Evolutionary conservation across 2,797 vertebrate genomes (phyloP).

Genomic region (Syndactyla subalaris): DNA sequence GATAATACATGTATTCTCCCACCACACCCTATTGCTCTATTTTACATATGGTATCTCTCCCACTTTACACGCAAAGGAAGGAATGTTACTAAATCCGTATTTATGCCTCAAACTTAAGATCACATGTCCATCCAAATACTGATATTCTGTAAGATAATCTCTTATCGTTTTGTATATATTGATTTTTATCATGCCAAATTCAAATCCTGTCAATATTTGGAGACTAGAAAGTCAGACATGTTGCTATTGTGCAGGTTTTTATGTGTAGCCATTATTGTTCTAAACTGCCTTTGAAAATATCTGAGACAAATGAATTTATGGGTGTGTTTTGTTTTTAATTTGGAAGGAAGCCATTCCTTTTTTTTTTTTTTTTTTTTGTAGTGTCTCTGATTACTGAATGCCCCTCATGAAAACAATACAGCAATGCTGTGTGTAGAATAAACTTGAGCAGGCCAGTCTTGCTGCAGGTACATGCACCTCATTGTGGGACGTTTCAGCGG

Average conservation of each 20-base stretch:
- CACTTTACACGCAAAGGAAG: neutral
- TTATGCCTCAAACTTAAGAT: neutral
- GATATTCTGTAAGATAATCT: neutral
- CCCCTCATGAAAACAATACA: neutral
- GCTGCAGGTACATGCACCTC: accelerated
- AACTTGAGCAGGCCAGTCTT: no score
- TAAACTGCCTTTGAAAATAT: neutral
- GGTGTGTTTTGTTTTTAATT: neutral
- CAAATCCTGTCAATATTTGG: neutral
- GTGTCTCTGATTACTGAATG: neutral
- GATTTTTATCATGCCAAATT: neutral
- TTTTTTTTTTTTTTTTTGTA: neutral
- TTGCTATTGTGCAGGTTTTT: neutral
- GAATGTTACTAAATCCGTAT: neutral
- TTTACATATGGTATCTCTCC: neutral
- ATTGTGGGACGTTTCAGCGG: accelerated
- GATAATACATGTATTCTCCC: neutral
- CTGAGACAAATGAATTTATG: neutral
- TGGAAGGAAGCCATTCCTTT: no score
- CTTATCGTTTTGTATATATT: neutral
- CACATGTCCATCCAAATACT: neutral
- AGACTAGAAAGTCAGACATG: neutral
- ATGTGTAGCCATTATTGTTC: neutral
- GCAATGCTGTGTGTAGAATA: accelerated
- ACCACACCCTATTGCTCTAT: neutral